phyloP scores from a whole-genome alignment of 1,140 invertebrate genomes.

The Drosophila pectinifera region DNA sequence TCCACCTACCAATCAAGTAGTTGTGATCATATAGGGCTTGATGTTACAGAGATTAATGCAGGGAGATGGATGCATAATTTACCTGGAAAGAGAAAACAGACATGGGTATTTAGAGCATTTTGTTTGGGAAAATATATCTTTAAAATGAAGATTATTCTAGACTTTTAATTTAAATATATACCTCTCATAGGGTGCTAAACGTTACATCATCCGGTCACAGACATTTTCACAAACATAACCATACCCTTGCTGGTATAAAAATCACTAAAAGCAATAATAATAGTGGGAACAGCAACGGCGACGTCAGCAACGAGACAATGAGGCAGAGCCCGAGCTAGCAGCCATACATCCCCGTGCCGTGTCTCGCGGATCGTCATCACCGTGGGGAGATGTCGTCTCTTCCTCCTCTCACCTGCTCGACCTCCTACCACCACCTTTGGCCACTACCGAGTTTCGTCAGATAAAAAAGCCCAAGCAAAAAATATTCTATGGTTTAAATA shows the following conservation, averaged over 20 bases:
- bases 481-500: slow-evolving; percentile 18
- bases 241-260: background rate
- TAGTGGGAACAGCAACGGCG: slow-evolving; percentile 7
- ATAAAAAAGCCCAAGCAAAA: slow-evolving; percentile 17
- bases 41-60: background rate
- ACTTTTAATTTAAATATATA: too few relatives aligned
- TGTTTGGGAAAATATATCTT: too few relatives aligned
- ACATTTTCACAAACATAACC: background rate
- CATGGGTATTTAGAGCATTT: background rate
- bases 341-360: background rate
- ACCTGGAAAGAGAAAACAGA: background rate
- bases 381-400: slow-evolving; percentile 6
- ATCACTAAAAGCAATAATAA: slow-evolving; percentile 4
- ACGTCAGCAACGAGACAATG: slow-evolving; percentile 38
- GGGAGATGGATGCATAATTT: background rate
- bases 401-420: background rate
- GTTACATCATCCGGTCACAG: background rate
- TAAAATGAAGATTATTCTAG: background rate
- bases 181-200: background rate
- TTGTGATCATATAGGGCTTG: background rate
- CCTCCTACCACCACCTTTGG: background rate
- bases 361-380: slow-evolving; percentile 28
- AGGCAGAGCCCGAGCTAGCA: slow-evolving; percentile 15
- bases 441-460: slow-evolving; percentile 32
- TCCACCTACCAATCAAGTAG: background rate